Evolutionary conservation across 2,888 invertebrate species (phyloP).

Genomic region (Apoda limacodes): DNA sequence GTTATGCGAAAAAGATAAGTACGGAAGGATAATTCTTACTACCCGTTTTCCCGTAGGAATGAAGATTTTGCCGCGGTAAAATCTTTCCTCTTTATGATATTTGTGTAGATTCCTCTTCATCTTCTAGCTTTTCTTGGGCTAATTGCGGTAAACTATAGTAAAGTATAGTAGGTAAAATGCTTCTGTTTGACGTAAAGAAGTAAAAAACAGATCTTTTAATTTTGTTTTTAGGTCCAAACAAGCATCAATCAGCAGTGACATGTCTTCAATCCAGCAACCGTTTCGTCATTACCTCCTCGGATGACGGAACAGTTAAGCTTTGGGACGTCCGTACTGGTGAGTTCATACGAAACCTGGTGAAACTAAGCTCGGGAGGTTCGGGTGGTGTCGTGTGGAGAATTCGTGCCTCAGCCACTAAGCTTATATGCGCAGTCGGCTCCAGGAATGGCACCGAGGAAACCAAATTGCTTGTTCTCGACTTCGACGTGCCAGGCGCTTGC

Average conservation of each 20-base stretch:
- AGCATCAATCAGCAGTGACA: slow-evolving; percentile 98
- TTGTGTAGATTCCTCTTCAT: no score
- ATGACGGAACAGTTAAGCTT: slow-evolving; percentile 98
- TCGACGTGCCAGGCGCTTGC: slow-evolving; percentile 85
- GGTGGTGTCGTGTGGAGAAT: slow-evolving; percentile 99
- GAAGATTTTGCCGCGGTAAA: no score
- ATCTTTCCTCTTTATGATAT: no score
- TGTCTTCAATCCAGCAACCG: slow-evolving; percentile 97
- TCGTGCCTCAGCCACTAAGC: slow-evolving; percentile 91
- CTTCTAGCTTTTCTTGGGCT: no score
- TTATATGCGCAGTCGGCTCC: slow-evolving; percentile 98
- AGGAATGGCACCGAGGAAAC: slow-evolving; percentile 99
- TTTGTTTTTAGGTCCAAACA: slow-evolving; percentile 88
- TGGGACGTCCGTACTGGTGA: slow-evolving; percentile 98
- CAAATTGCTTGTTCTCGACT: slow-evolving; percentile 96
- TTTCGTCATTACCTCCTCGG: slow-evolving; percentile 98
- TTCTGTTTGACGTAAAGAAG: neutral
- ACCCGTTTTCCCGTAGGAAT: no score
- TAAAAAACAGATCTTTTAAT: no score
- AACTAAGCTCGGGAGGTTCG: slow-evolving; percentile 93
- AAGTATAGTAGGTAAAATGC: no score
- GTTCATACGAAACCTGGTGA: slow-evolving; percentile 95
- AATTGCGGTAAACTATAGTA: no score
- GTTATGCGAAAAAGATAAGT: no score
- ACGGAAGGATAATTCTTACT: no score